phyloP scores from a whole-genome alignment of 1,140 invertebrate genomes.

The Papilio polyxenes region DNA sequence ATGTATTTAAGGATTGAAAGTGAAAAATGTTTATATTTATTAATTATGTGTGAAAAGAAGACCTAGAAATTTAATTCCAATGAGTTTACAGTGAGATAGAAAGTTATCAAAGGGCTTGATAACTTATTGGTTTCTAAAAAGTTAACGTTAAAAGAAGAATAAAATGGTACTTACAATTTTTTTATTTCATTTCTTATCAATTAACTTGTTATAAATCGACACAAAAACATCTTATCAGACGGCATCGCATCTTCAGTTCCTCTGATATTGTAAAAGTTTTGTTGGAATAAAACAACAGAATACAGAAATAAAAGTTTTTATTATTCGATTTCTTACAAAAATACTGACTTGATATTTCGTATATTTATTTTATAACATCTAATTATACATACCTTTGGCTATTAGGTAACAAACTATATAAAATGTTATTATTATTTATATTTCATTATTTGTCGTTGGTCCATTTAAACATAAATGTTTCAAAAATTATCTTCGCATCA shows the following conservation, averaged over 20 bases:
- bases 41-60: too few relatives aligned
- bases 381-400: constrained; percentile 64
- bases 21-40: too few relatives aligned
- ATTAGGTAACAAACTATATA: constrained; percentile 63
- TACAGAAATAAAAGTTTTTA: constrained; percentile 23
- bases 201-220: too few relatives aligned
- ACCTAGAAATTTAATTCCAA: too few relatives aligned
- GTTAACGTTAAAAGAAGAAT: too few relatives aligned
- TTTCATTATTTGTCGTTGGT: not conserved
- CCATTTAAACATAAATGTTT: not conserved
- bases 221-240: too few relatives aligned
- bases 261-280: not conserved
- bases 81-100: too few relatives aligned
- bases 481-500: not conserved
- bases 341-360: constrained; percentile 54
- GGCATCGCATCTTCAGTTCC: not conserved
- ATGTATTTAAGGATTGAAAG: too few relatives aligned
- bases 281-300: not conserved
- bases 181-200: too few relatives aligned
- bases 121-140: too few relatives aligned
- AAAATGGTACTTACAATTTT: too few relatives aligned
- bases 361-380: constrained; percentile 47
- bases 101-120: too few relatives aligned
- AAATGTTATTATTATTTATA: constrained; percentile 37
- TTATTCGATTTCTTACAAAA: constrained; percentile 41